A percentile compares a stretch with the other conserved stretches of the same genome.
These are phyloP conservation scores for Labroides dimidiatus DNA, from an alignment of 2,797 vertebrate genomes.

Conservation along the genomic window DNA sequence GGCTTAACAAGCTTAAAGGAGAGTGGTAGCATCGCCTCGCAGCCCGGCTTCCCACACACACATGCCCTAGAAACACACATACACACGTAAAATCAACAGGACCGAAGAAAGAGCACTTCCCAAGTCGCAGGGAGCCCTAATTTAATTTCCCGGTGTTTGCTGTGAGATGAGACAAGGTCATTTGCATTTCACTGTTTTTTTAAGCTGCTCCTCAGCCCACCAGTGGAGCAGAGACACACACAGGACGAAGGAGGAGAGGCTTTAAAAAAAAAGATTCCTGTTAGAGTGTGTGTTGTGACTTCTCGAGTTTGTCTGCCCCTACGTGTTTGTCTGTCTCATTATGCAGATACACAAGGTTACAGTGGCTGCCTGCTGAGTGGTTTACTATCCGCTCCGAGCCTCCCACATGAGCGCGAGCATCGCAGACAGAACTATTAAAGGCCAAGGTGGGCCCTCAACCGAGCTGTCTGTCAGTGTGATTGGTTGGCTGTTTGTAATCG, in stretches of 20 bases:
- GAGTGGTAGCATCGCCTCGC: neutral
- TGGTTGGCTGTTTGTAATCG: conserved; percentile 76
- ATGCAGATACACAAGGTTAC: conserved; percentile 66
- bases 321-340: conserved; percentile 63
- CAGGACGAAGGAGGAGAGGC: conserved; percentile 32
- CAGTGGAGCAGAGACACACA: conserved; percentile 41
- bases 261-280: conserved; percentile 40
- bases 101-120: conserved; percentile 50
- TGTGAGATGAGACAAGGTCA: conserved; percentile 75
- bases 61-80: neutral
- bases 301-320: conserved; percentile 48
- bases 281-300: conserved; percentile 38
- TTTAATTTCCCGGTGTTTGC: conserved; percentile 82
- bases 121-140: conserved; percentile 66
- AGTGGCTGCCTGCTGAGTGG: conserved; percentile 57
- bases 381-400: conserved; percentile 49
- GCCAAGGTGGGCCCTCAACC: conserved; percentile 71
- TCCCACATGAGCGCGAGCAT: conserved; percentile 45
- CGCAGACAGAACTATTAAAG: conserved; percentile 63
- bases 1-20: too few relatives aligned
- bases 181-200: conserved; percentile 77
- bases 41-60: conserved; percentile 1
- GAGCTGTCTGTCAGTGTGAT: conserved; percentile 76
- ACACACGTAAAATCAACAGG: conserved; percentile 24
- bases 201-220: conserved; percentile 55